Evolutionary conservation across 2,888 invertebrate species (phyloP).

Genomic region (Amorpha juglandis): DNA sequence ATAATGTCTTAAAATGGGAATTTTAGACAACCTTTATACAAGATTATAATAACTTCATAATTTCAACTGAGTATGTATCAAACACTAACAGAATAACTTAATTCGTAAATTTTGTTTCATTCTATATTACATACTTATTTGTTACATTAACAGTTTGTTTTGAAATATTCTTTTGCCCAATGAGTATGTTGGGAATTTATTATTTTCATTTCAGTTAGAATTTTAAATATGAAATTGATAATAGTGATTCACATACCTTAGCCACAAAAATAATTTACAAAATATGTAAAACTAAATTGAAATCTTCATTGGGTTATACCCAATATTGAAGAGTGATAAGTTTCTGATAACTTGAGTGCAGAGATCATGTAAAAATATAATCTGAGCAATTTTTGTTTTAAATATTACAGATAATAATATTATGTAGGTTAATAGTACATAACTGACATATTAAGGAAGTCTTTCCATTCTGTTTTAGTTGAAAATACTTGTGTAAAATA

Average conservation of each 20-base stretch:
- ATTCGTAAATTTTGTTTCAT: no score
- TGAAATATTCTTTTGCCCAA: neutral
- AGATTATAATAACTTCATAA: no score
- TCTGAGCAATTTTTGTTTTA: neutral
- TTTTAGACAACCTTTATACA: no score
- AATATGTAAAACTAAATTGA: neutral
- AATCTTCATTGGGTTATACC: no score
- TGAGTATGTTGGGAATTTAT: neutral
- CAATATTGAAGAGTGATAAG: neutral
- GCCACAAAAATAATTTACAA: neutral
- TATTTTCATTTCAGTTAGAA: neutral
- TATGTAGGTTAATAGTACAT: neutral
- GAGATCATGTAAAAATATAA: constrained; percentile 10
- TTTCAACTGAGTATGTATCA: no score
- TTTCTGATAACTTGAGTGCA: constrained; percentile 7
- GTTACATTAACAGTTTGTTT: no score
- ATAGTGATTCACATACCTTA: neutral
- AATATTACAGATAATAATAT: neutral
- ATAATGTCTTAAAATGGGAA: no score
- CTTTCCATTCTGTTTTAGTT: neutral
- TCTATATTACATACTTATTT: no score
- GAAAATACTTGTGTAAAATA: neutral
- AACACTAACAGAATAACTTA: no score
- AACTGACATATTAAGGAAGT: neutral
- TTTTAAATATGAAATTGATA: neutral